These are phyloP conservation scores for Nixonia krombeini DNA, from an alignment of 1,140 invertebrate species.

Conservation along the genomic window DNA sequence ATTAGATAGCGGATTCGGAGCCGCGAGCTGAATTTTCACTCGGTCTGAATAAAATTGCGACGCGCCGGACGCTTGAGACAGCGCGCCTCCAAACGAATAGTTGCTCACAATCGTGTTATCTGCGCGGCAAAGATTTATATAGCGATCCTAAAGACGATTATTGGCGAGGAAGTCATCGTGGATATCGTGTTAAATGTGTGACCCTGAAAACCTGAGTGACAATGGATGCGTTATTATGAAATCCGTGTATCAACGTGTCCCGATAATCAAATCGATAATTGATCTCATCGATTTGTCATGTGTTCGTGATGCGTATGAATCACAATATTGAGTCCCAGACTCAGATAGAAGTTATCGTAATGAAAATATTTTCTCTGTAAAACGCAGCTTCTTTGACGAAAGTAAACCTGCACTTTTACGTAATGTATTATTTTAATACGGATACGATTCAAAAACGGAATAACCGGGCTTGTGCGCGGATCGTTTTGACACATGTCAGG, in stretches of 20 bases:
- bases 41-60: conserved; percentile 14
- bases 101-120: conserved; percentile 13
- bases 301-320: no score
- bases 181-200: conserved; percentile 18
- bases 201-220: conserved; percentile 4
- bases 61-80: conserved; percentile 2
- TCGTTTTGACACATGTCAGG: no score
- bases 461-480: no score
- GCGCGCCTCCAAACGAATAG: conserved; percentile 9
- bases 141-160: conserved; percentile 24
- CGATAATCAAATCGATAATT: no score
- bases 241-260: not conserved
- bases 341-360: no score
- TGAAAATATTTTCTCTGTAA: no score
- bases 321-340: no score
- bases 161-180: conserved; percentile 16
- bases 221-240: conserved; percentile 10
- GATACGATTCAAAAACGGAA: no score
- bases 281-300: no score
- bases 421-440: no score
- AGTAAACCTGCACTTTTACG: no score
- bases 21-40: conserved; percentile 1
- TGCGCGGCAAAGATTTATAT: conserved; percentile 16
- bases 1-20: not conserved
- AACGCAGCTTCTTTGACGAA: no score